Percentiles rank a stretch among this genome's conserved stretches.
These are phyloP conservation scores for Asbolus verrucosus DNA, from an alignment of 1,140 invertebrate species.

Conservation along the genomic window DNA sequence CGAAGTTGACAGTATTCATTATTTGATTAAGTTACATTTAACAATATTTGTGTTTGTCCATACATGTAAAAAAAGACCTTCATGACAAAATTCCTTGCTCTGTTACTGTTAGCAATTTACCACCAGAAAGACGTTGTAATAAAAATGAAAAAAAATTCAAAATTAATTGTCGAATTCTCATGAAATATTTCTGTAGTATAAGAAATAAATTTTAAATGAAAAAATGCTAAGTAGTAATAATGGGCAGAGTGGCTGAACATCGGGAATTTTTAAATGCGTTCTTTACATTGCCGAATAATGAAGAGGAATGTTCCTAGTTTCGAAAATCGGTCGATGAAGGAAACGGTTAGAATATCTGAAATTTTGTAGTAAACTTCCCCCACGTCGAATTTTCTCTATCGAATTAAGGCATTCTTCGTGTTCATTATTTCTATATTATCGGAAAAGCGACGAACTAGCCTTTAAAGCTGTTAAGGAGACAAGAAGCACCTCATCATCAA, in stretches of 20 bases:
- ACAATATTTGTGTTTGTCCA: too few species aligned
- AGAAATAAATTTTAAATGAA: constrained; percentile 40
- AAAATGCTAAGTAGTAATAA: constrained; percentile 48
- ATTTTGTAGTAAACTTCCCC: constrained; percentile 1
- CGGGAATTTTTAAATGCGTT: constrained; percentile 46
- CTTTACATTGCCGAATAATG: constrained; percentile 38
- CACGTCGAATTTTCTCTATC: not conserved
- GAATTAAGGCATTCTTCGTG: not conserved
- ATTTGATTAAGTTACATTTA: too few species aligned
- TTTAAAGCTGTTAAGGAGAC: too few species aligned
- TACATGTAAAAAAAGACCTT: too few species aligned
- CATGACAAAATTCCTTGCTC: too few species aligned
- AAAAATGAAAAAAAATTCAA: too few species aligned
- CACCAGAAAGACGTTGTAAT: not conserved
- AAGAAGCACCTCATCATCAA: constrained; percentile 54
- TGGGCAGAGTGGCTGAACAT: constrained; percentile 19
- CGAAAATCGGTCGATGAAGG: constrained; percentile 22
- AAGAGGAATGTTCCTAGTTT: constrained; percentile 34
- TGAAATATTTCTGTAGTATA: constrained; percentile 8
- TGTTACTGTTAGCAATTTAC: not conserved
- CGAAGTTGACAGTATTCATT: too few species aligned
- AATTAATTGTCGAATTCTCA: too few species aligned
- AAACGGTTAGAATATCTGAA: constrained; percentile 16
- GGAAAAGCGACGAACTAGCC: not conserved
- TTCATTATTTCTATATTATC: not conserved